A percentile compares a stretch with the other conserved stretches of the same genome.
These are phyloP conservation scores for Caenorhabditis inopinata DNA, from an alignment of 1,140 invertebrate species.

Conservation along the genomic window DNA sequence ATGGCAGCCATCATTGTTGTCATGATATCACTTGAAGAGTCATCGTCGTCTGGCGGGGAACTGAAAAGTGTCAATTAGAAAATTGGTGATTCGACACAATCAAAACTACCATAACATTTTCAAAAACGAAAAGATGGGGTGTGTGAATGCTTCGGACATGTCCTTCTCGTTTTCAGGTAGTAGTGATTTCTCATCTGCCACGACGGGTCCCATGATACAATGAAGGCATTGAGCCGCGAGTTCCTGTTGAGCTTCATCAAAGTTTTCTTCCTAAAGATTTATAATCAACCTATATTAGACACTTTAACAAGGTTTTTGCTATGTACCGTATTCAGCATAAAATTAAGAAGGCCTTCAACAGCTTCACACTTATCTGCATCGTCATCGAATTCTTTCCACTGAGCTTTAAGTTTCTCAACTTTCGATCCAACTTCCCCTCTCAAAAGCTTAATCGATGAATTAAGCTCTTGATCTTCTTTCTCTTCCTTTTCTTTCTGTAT, in stretches of 20 bases:
- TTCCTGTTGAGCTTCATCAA: neutral
- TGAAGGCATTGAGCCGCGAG: neutral
- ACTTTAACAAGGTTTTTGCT: neutral
- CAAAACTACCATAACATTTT: neutral
- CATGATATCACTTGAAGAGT: neutral
- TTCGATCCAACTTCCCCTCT: neutral
- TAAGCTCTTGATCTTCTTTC: neutral
- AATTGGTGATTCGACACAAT: too few species aligned
- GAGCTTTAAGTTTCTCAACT: neutral
- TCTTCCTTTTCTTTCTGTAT: neutral
- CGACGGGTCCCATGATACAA: neutral
- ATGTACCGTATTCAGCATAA: neutral
- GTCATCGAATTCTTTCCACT: neutral
- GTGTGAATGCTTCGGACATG: neutral
- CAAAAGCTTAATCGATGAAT: neutral
- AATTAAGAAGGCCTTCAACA: neutral
- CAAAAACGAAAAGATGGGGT: neutral
- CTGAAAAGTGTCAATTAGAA: neutral
- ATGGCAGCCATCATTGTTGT: conserved; percentile 4
- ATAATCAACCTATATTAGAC: too few species aligned
- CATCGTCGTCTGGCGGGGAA: neutral
- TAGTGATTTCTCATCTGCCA: neutral
- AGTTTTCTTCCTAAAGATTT: neutral
- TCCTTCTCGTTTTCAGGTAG: neutral
- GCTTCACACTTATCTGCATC: conserved; percentile 24